Percentiles rank a stretch among this genome's conserved stretches.
These are phyloP conservation scores for Dendroctonus valens DNA, from an alignment of 1,140 invertebrate species.

Conservation along the genomic window DNA sequence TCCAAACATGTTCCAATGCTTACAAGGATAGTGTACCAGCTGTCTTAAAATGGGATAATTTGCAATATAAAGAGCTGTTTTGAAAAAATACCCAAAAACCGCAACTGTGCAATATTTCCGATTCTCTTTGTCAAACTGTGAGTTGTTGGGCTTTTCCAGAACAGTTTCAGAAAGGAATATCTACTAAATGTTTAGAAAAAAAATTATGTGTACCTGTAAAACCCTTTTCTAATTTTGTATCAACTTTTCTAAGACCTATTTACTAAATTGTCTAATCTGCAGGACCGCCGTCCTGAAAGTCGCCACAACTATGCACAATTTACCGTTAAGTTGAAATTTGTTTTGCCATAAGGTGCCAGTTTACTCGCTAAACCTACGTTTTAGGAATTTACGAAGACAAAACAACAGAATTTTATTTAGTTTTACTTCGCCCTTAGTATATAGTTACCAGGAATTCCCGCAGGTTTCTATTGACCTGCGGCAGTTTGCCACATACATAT, in stretches of 20 bases:
- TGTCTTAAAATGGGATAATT: too few species aligned
- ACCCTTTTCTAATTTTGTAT: constrained; percentile 26
- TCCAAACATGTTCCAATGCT: too few species aligned
- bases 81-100: too few species aligned
- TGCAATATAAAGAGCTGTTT: too few species aligned
- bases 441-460: constrained; percentile 40
- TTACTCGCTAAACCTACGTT: constrained; percentile 37
- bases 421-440: constrained; percentile 37
- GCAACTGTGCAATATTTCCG: too few species aligned
- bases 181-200: constrained; percentile 31
- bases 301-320: constrained; percentile 32
- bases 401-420: constrained; percentile 24
- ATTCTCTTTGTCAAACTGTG: too few species aligned
- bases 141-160: too few species aligned
- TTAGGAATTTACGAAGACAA: neutral
- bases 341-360: constrained; percentile 48
- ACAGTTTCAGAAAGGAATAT: constrained; percentile 2
- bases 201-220: constrained; percentile 31
- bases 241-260: constrained; percentile 31
- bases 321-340: constrained; percentile 31
- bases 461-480: constrained; percentile 35
- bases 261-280: constrained; percentile 22
- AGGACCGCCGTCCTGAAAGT: constrained; percentile 20
- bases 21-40: too few species aligned
- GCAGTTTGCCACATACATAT: constrained; percentile 27